A percentile compares a stretch with the other conserved stretches of the same genome.
Evolutionary conservation across 1,140 invertebrate genomes (phyloP).

Genomic region (Mamestra configurata): DNA sequence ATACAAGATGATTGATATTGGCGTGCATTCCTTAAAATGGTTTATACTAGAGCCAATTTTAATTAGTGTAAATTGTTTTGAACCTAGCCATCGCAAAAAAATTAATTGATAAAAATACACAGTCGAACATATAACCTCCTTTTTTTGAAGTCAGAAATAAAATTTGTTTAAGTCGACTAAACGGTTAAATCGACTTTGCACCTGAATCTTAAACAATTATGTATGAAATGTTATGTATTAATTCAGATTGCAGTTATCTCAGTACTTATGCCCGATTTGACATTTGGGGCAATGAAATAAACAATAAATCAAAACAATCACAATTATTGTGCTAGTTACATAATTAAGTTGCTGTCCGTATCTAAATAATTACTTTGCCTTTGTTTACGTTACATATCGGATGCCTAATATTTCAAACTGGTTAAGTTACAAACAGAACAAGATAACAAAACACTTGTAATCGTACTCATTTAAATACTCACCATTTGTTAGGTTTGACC

Average conservation of each 20-base stretch:
- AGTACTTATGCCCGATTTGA: constrained; percentile 7
- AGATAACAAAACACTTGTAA: not conserved
- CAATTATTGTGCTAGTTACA: constrained; percentile 22
- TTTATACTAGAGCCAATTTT: no score
- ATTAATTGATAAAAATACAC: no score
- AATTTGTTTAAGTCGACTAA: no score
- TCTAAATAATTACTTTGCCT: not conserved
- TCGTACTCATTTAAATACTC: no score
- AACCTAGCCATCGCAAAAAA: no score
- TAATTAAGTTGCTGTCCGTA: not conserved
- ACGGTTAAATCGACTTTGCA: no score
- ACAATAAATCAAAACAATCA: constrained; percentile 32
- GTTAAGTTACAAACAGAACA: not conserved
- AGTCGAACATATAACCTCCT: no score
- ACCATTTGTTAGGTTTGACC: no score
- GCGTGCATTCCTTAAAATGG: no score
- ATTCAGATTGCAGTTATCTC: not conserved
- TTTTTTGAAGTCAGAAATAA: no score
- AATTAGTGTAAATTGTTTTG: no score
- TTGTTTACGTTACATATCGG: not conserved
- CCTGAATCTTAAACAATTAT: not conserved
- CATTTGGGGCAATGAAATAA: constrained; percentile 16
- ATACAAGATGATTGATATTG: no score
- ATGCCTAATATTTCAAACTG: not conserved
- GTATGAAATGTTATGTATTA: constrained; percentile 25